A percentile compares a stretch with the other conserved stretches of the same genome.
Conservation (phyloP, 1,140 invertebrate species). For the Diabrotica undecimpunctata region DNA sequence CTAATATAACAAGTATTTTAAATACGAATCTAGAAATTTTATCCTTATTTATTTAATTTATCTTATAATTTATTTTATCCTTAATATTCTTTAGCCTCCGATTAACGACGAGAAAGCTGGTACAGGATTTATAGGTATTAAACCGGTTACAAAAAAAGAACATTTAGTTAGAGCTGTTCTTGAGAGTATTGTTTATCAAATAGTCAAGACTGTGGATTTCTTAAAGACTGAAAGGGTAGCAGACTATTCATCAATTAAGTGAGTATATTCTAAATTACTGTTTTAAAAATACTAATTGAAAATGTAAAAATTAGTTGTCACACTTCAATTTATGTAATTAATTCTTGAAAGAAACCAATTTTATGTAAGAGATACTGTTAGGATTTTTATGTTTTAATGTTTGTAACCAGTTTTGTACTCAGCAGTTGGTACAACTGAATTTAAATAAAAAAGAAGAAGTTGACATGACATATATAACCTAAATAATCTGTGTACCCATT, state of each 20-base stretch:
- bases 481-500: too few relatives aligned
- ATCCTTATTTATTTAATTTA: background rate
- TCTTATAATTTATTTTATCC: background rate
- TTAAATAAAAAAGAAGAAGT: too few relatives aligned
- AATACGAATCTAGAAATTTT: background rate
- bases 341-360: too few relatives aligned
- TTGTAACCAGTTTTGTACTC: too few relatives aligned
- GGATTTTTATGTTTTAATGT: too few relatives aligned
- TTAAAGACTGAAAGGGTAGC: constrained; percentile 64
- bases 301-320: background rate
- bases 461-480: too few relatives aligned
- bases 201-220: constrained; percentile 71
- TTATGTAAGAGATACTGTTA: too few relatives aligned
- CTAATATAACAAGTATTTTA: background rate
- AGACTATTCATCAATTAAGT: constrained; percentile 30
- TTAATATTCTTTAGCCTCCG: constrained; percentile 63
- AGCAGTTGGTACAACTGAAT: too few relatives aligned
- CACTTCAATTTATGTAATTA: too few relatives aligned
- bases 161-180: constrained; percentile 81
- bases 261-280: background rate
- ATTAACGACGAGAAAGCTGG: constrained; percentile 81
- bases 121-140: constrained; percentile 81
- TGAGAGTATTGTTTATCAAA: constrained; percentile 82
- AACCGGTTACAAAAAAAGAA: constrained; percentile 68
- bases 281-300: background rate